Conservation (phyloP, 2,113 vertebrate genomes). For the Plestiodon gilberti region DNA sequence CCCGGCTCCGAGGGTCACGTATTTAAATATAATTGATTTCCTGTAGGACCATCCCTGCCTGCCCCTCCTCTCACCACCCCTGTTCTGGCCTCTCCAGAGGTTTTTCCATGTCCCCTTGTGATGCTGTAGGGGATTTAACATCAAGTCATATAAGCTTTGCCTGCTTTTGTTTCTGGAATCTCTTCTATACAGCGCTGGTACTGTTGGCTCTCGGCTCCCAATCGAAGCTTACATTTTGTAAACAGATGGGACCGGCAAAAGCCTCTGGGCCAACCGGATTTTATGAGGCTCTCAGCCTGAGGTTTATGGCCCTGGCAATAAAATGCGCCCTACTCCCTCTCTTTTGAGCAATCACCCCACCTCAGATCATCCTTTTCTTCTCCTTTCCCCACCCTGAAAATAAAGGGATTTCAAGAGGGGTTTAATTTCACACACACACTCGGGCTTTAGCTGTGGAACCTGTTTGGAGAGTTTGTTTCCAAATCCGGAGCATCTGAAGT, state of each 20-base stretch:
- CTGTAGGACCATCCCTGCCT: background rate
- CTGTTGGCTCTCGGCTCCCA: slow-evolving; percentile 41
- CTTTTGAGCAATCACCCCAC: slow-evolving; percentile 26
- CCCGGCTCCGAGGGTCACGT: too few relatives aligned
- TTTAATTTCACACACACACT: background rate
- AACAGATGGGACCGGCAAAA: slow-evolving; percentile 48
- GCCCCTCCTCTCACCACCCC: too few relatives aligned
- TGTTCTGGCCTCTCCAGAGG: background rate
- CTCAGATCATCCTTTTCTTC: slow-evolving; percentile 26
- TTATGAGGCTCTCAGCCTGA: slow-evolving; percentile 60
- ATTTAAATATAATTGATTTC: background rate
- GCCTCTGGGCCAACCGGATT: slow-evolving; percentile 43
- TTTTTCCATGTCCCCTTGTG: background rate
- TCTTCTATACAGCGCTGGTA: background rate
- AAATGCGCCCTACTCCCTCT: slow-evolving; percentile 60
- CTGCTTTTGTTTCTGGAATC: slow-evolving; percentile 24
- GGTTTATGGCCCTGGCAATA: slow-evolving; percentile 64
- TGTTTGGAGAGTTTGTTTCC: background rate
- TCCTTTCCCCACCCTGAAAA: slow-evolving; percentile 19
- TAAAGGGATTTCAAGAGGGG: slow-evolving; percentile 38
- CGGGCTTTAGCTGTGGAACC: background rate
- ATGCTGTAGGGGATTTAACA: background rate
- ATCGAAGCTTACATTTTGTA: slow-evolving; percentile 42
- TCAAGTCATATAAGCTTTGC: background rate
- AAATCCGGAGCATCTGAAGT: background rate